A percentile compares a stretch with the other conserved stretches of the same genome.
phyloP scores from a whole-genome alignment of 64 coral and sea anemone species.

The Porites australiensis region DNA sequence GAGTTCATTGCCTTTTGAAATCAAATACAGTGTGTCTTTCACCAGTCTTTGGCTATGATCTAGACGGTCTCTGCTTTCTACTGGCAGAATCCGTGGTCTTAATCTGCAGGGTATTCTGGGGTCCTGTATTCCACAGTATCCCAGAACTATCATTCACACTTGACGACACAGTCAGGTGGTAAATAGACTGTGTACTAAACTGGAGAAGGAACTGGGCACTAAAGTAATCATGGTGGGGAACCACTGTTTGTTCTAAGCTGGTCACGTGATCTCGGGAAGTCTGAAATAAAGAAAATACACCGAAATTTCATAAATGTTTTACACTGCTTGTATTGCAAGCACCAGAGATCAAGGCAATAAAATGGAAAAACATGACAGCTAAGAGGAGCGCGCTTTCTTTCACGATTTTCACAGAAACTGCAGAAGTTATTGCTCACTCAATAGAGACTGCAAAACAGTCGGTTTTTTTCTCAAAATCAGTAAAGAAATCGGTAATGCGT shows the following conservation, averaged over 20 bases:
- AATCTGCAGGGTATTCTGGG: conserved; percentile 76
- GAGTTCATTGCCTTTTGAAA: too few relatives aligned
- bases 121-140: conserved; percentile 95
- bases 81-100: conserved; percentile 57
- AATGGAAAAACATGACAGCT: too few relatives aligned
- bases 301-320: not conserved
- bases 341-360: too few relatives aligned
- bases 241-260: conserved; percentile 90
- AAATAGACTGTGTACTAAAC: conserved; percentile 67
- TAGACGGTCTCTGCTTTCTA: conserved; percentile 36
- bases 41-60: not conserved
- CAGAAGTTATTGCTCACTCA: too few relatives aligned
- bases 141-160: conserved; percentile 84
- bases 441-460: too few relatives aligned
- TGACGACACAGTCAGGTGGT: conserved; percentile 86
- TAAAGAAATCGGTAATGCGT: too few relatives aligned
- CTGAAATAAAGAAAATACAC: conserved; percentile 39
- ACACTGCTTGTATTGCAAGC: too few relatives aligned
- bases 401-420: too few relatives aligned
- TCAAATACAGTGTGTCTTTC: not conserved
- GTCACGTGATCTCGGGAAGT: conserved; percentile 58
- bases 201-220: conserved; percentile 98
- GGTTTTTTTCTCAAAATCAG: too few relatives aligned
- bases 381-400: too few relatives aligned
- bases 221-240: conserved; percentile 99